Conservation (phyloP, 2,113 vertebrate genomes). For the Tupaia chinensis region DNA sequence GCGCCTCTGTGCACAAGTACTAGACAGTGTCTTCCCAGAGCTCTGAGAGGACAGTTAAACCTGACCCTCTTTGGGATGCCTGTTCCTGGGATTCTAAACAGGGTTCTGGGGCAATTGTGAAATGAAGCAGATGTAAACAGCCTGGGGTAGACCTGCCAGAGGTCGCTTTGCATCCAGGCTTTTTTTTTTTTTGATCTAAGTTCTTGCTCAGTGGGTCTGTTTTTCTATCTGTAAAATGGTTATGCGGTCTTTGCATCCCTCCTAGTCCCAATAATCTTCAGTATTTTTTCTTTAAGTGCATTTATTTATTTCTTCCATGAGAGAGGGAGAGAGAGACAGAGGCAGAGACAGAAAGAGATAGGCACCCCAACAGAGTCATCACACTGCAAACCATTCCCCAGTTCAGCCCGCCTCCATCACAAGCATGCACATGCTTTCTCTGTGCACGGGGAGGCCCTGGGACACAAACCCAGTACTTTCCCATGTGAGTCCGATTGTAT, state of each 20-base stretch:
- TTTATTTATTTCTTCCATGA: too few species aligned
- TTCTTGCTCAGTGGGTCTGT: neutral
- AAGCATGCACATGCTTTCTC: too few species aligned
- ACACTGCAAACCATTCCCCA: too few species aligned
- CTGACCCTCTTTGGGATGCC: accelerated
- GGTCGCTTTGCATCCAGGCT: neutral
- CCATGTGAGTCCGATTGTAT: too few species aligned
- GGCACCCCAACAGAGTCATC: too few species aligned
- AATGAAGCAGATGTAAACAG: neutral
- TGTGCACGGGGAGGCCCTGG: too few species aligned
- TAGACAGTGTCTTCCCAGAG: accelerated
- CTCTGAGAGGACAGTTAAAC: neutral
- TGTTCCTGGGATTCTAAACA: neutral
- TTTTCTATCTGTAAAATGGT: neutral
- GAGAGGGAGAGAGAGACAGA: too few species aligned
- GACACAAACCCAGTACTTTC: too few species aligned
- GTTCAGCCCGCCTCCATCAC: too few species aligned
- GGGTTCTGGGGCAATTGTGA: neutral
- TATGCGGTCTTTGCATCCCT: neutral
- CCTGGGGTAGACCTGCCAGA: neutral
- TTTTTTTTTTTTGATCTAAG: neutral
- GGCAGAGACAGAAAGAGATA: too few species aligned
- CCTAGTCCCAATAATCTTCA: neutral
- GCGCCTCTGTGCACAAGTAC: accelerated
- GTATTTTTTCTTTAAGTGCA: neutral